phyloP scores from a whole-genome alignment of 2,888 invertebrate species.

The Andrena chrysosceles region DNA sequence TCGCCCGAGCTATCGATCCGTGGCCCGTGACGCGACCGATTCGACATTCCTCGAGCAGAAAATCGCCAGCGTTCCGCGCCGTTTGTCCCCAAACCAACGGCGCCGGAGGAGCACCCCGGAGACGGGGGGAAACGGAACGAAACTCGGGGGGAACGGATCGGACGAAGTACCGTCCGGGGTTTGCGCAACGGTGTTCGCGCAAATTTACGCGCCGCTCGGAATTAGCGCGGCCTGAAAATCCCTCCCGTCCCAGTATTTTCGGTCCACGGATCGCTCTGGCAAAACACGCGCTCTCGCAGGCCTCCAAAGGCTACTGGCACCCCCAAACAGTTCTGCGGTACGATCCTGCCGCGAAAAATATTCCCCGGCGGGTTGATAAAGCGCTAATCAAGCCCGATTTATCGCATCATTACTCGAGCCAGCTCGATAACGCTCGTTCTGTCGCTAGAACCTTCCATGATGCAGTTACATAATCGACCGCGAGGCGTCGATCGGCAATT shows the following conservation, averaged over 20 bases:
- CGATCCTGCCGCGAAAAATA: neutral
- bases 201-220: constrained; percentile 51
- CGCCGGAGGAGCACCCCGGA: neutral
- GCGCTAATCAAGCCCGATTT: neutral
- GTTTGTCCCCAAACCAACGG: neutral
- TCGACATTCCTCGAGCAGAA: neutral
- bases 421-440: too few species aligned
- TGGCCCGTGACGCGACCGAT: neutral
- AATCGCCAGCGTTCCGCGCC: neutral
- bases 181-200: constrained; percentile 28
- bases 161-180: neutral
- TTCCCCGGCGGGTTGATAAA: neutral
- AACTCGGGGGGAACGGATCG: neutral
- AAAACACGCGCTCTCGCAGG: constrained; percentile 32
- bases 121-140: neutral
- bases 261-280: constrained; percentile 21
- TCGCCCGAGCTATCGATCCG: neutral
- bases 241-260: constrained; percentile 46
- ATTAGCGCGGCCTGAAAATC: constrained; percentile 57
- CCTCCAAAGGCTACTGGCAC: constrained; percentile 24
- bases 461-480: neutral
- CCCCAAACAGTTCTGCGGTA: neutral
- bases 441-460: neutral
- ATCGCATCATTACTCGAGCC: neutral
- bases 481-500: neutral